phyloP scores from a whole-genome alignment of 2,888 invertebrate species.

The Hedychridium roseum region DNA sequence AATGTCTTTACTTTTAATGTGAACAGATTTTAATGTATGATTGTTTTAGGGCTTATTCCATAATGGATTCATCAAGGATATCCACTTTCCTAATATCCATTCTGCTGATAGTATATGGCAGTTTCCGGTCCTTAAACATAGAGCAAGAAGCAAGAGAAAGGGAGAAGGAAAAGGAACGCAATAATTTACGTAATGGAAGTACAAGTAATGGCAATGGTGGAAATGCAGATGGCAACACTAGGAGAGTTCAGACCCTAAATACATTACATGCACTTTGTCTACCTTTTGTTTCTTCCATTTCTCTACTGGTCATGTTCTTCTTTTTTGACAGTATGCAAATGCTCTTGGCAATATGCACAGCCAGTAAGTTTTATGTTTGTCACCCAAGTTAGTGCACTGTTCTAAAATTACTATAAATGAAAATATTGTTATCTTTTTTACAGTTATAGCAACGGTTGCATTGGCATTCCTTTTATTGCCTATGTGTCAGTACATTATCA shows the following conservation, averaged over 20 bases:
- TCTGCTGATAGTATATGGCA: constrained; percentile 96
- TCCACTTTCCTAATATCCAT: constrained; percentile 98
- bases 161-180: constrained; percentile 77
- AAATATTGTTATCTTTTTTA: constrained; percentile 40
- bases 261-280: constrained; percentile 97
- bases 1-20: constrained; percentile 1
- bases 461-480: constrained; percentile 95
- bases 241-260: constrained; percentile 87
- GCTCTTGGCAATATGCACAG: constrained; percentile 94
- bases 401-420: constrained; percentile 6
- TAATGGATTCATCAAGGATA: constrained; percentile 96
- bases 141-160: constrained; percentile 92
- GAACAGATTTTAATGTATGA: not conserved
- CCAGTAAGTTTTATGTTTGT: constrained; percentile 75
- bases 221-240: constrained; percentile 49
- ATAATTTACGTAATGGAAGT: constrained; percentile 71
- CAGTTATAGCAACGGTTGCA: constrained; percentile 96
- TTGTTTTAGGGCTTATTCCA: constrained; percentile 83
- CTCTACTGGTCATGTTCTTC: constrained; percentile 97
- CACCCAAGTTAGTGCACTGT: not conserved
- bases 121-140: constrained; percentile 95
- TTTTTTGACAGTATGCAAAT: constrained; percentile 99
- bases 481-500: constrained; percentile 95
- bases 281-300: constrained; percentile 94
- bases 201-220: constrained; percentile 62